Percentiles rank a stretch among this genome's conserved stretches.
Conservation (phyloP, 2,113 vertebrate genomes). For the Oryzias javanicus region DNA sequence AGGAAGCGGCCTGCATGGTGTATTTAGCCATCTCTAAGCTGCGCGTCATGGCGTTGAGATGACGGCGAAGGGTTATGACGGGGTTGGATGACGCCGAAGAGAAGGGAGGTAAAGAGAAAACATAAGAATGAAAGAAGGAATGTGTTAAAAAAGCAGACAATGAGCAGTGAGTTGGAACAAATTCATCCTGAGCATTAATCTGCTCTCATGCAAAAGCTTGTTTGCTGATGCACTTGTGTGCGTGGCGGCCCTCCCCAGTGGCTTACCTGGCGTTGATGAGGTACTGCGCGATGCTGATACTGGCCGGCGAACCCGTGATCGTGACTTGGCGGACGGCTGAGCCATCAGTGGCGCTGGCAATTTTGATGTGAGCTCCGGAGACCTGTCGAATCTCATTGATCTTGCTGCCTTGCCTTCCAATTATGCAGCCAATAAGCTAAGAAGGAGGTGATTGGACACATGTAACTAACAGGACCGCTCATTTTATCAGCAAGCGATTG, state of each 20-base stretch:
- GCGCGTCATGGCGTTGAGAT: constrained; percentile 67
- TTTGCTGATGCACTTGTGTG: constrained; percentile 29
- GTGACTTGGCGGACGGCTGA: constrained; percentile 91
- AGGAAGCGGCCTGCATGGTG: constrained; percentile 91
- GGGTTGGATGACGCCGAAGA: constrained; percentile 58
- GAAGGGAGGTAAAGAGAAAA: constrained; percentile 74
- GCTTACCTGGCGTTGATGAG: constrained; percentile 95
- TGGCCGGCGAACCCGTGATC: constrained; percentile 91
- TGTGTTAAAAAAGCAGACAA: constrained; percentile 80
- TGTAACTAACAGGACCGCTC: constrained; percentile 42
- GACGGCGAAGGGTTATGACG: constrained; percentile 54
- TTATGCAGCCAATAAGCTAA: constrained; percentile 95
- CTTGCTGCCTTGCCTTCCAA: constrained; percentile 95
- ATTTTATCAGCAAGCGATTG: constrained; percentile 6
- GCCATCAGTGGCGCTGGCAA: constrained; percentile 91
- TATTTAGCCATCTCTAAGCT: constrained; percentile 98
- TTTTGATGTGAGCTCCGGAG: constrained; percentile 96
- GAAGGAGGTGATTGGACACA: constrained; percentile 48
- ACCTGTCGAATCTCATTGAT: constrained; percentile 97
- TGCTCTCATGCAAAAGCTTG: constrained; percentile 32
- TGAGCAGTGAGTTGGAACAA: constrained; percentile 62
- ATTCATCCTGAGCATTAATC: constrained; percentile 66
- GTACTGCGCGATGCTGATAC: constrained; percentile 93
- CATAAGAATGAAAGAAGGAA: constrained; percentile 84
- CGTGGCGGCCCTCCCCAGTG: constrained; percentile 31